Base-by-base conservation (phyloP, 2,113 vertebrate genomes). In the Poeciliopsis turrubarensis region DNA sequence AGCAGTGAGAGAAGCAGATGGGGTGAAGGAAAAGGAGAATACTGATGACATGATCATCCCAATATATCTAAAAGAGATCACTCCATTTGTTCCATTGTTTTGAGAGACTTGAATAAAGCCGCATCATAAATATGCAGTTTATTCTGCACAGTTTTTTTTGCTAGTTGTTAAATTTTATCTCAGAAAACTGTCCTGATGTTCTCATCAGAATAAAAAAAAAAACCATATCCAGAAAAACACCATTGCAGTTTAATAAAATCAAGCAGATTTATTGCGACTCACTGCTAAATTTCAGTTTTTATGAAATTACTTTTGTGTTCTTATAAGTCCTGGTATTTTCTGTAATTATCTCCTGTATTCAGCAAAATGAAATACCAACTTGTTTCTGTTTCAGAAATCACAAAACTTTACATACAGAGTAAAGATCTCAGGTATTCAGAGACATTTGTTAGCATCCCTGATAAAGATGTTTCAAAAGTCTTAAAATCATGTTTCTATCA, bases 31-130 rank as follows among this genome's bases (percentile, higher is more conserved):
- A 77, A 73, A 77, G 81, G 66, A 60, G 81, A 90, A 86, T 86
- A 78, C 75, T 83, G 85, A 87, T 85, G 79, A 77, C 80, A 54
- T 51, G 64, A 78, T 82, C 78, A 81, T 82, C 44, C 75, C 60
- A 76, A 65, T 63, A 63, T 65, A 69, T 63, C 79, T 77, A 34
- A 47, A 72, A 66, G 32, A 77, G 61, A 76, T 80, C 66, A 80
- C 78, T 75, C 70, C 51, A 80, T 75, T 74, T 87, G 62, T 81
- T 79, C 64, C 64, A 37, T 30, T 72, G 70, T 39, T 70, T 68
- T 72, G 14, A 63, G 39, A 75, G 74, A 32, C 29, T 80, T 11
- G 69, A 72, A 74, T 68, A 67, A 39, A 64, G 29, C 17, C 14
- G 29, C 5, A 17, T 32, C 27, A 63, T 54, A 26, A 22, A 27